Base-by-base conservation (phyloP, 2,888 invertebrate genomes). In the Xylocampa areola region DNA sequence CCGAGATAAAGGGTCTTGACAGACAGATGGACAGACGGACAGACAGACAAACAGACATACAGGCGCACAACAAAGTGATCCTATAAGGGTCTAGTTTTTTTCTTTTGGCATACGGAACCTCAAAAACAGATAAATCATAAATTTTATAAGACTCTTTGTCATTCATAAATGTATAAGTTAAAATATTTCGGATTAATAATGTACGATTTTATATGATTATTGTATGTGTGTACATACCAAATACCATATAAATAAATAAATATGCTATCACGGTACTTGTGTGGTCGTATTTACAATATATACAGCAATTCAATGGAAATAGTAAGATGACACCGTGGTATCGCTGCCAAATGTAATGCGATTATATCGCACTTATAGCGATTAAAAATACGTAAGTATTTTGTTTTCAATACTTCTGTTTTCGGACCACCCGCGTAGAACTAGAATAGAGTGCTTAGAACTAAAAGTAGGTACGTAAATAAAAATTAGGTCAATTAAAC, bases 341-440 rank as follows among this genome's bases (percentile, higher is more conserved):
- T 75, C 63, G 37, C 54, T 73, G 73, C 68, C 73, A 72, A 73
- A 73, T 75, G 64, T 49, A 39, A 55, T 72, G 76, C 62, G 55
- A 59, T 39, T 21, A 40, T 48, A 64, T 49, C 58, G 45, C 29
- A 40, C 27, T 45, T 50, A n/a, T 52, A 45, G 17, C 59, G 37
- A 62, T 67, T 58, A 64, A 64, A 53, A 58, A 35, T 21, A 49
- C 32, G 7, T 63, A 10, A 30, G 8, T 49, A 23, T 52, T 71
- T 45, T 49, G 10, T 44, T 39, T 43, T 47, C 23, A 40, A 16
- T 54, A 36, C 43, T 36, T 17, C 10, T n/a, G n/a, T n/a, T n/a
- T n/a, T n/a, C 25, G 16, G 66, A 48, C 71, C 66, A 70, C 66
- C 66, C 66, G 40, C 50, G 39, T 51, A 48, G 48, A 51, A 13